Base-by-base conservation (phyloP, 2,113 vertebrate genomes). In the Odobenus rosmarus region DNA sequence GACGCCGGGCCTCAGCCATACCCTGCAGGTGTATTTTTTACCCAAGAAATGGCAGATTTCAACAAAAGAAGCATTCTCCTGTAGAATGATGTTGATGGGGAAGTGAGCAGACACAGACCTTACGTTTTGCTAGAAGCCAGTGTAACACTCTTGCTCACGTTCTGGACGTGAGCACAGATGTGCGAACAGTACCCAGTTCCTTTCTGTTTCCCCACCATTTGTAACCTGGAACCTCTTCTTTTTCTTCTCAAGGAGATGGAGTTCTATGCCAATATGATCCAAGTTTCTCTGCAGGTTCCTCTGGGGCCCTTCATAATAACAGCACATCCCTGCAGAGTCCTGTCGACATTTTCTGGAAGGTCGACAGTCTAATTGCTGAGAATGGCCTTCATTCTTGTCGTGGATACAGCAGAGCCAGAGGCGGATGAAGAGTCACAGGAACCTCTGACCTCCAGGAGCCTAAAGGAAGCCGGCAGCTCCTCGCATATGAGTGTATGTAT, bases 151-250 rank as follows among this genome's bases (percentile, higher is more conserved):
- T 99, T 99, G 97, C 99, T 99, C 99, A 99, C 99, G 98, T 99
- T 99, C 99, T 99, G 99, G 62, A 99, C 99, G 57, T 99, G 99
- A 97, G 99, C 99, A 98, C 99, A 99, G 98, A 99, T 99, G 99
- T 99, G 90, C 0, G 1, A 24, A 72, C 21, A 2, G 71, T 4
- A 13, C 36, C 71, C 71, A 21, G 36, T 12, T 99, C 99, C 98
- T 99, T 99, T 96, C 99, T 98, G 99, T 99, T 99, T 83, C 99
- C 99, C 99, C 99, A 99, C 99, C 99, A 99, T 98, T 99, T 99
- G 94, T 99, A 92, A 99, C 99, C 88, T 99, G 99, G 21, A 99
- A 99, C 99, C 99, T 96, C 99, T 74, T 21, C 71, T 42, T 74
- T 74, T 74, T 39, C 71, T 42, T 42, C 39, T 15, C 72, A 46